A percentile compares a stretch with the other conserved stretches of the same genome.
phyloP scores from a whole-genome alignment of 2,113 vertebrate species.

The Planiliza haematocheilus region DNA sequence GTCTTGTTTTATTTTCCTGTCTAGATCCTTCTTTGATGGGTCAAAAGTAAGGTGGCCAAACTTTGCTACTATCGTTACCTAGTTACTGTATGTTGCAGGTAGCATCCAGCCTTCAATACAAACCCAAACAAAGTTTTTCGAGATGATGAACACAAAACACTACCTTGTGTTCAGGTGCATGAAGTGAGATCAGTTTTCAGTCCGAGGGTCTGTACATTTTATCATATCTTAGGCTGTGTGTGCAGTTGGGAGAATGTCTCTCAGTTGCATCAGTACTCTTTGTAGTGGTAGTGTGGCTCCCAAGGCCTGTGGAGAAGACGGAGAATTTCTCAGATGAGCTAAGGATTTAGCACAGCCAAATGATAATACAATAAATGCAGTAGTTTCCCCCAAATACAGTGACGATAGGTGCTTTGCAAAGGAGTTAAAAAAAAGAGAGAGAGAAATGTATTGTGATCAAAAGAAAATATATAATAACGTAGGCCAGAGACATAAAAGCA shows the following conservation, averaged over 20 bases:
- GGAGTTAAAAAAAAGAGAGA: background rate
- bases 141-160: background rate
- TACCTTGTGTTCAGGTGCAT: background rate
- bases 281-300: constrained; percentile 8
- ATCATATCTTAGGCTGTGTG: background rate
- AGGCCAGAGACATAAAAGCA: constrained; percentile 17
- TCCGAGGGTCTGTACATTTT: background rate
- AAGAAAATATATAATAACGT: background rate
- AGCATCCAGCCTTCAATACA: too few relatives aligned
- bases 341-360: constrained; percentile 1
- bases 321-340: constrained; percentile 15
- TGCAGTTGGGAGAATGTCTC: constrained; percentile 39
- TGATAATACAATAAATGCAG: constrained; percentile 5
- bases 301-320: constrained; percentile 9
- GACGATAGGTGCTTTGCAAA: constrained; percentile 2
- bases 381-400: constrained; percentile 13
- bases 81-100: too few relatives aligned
- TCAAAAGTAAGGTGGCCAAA: too few relatives aligned
- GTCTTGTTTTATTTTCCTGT: too few relatives aligned
- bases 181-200: background rate
- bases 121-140: too few relatives aligned
- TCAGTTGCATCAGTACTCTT: constrained; percentile 56
- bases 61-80: too few relatives aligned
- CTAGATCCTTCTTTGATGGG: too few relatives aligned
- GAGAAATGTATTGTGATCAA: background rate